Conservation (phyloP, 2,113 vertebrate species). For the Ailuropoda melanoleuca region DNA sequence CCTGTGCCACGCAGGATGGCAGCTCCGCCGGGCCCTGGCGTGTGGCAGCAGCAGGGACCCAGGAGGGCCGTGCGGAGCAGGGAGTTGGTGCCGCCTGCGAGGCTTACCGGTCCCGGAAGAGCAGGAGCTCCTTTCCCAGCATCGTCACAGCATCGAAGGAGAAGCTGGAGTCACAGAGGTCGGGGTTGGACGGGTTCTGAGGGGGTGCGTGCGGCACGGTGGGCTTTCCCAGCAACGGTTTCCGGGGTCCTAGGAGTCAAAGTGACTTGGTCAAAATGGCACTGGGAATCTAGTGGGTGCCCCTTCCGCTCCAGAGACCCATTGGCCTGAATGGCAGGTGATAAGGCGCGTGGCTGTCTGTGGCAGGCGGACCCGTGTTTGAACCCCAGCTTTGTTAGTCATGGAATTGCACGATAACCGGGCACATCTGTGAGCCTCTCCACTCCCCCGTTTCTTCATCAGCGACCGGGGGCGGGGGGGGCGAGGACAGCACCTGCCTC, state of each 20-base stretch:
- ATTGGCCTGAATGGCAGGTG: accelerated
- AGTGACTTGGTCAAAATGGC: neutral
- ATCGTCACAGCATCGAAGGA: constrained; percentile 77
- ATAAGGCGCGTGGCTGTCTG: accelerated
- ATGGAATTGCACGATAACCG: neutral
- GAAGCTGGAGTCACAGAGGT: constrained; percentile 74
- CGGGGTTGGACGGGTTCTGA: constrained; percentile 47
- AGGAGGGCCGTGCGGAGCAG: accelerated
- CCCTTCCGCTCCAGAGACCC: neutral
- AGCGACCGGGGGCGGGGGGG: neutral
- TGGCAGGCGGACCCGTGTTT: neutral
- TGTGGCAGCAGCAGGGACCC: accelerated
- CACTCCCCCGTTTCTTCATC: neutral
- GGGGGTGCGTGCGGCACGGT: neutral
- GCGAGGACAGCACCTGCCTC: neutral
- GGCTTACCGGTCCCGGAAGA: constrained; percentile 80
- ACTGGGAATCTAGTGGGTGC: neutral
- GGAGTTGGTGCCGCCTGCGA: accelerated
- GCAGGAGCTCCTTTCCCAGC: constrained; percentile 77
- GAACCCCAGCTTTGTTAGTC: neutral
- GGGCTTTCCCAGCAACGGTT: constrained; percentile 59
- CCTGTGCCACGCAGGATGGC: neutral
- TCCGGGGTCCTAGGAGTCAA: constrained; percentile 75
- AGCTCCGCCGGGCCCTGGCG: accelerated
- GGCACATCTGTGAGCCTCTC: neutral